A percentile compares a stretch with the other conserved stretches of the same genome.
Conservation (phyloP, 1,140 invertebrate genomes). For the Panagrolaimus sp. region DNA sequence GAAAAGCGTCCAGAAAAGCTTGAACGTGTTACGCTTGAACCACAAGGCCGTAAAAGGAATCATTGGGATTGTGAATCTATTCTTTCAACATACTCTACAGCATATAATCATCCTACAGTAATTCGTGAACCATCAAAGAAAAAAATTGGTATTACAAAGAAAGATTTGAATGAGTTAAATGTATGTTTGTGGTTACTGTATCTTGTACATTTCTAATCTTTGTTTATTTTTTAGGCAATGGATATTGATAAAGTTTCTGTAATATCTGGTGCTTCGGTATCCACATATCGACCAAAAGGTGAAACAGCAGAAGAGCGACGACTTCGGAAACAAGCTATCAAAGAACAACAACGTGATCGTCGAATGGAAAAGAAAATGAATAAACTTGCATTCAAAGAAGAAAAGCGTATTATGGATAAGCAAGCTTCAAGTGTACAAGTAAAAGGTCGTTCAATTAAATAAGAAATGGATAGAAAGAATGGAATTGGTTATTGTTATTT, state of each 20-base stretch:
- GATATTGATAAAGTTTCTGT: conserved; percentile 57
- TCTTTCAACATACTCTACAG: conserved; percentile 52
- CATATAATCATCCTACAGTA: conserved; percentile 60
- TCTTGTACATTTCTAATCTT: conserved; percentile 9
- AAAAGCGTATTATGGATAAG: conserved; percentile 66
- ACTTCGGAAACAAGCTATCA: conserved; percentile 58
- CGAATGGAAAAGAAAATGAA: conserved; percentile 80
- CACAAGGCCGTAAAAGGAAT: conserved; percentile 39
- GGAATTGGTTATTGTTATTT: conserved; percentile 5
- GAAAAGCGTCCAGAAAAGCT: conserved; percentile 63
- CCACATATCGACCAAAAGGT: conserved; percentile 66
- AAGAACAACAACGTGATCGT: conserved; percentile 63
- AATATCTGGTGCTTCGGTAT: conserved; percentile 58
- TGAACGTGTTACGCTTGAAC: conserved; percentile 60
- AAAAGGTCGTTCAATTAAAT: conserved; percentile 18
- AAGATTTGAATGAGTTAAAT: conserved; percentile 44
- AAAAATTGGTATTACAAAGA: conserved; percentile 43
- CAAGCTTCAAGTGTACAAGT: conserved; percentile 7
- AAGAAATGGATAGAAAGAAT: neutral
- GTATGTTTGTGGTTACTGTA: conserved; percentile 8
- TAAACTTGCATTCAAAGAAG: conserved; percentile 76
- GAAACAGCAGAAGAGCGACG: conserved; percentile 76
- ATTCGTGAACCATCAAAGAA: conserved; percentile 68
- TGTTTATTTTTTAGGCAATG: conserved; percentile 20
- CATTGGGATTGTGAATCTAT: conserved; percentile 91